Conservation (phyloP, 2,113 vertebrate species). For the Heloderma charlesbogerti region DNA sequence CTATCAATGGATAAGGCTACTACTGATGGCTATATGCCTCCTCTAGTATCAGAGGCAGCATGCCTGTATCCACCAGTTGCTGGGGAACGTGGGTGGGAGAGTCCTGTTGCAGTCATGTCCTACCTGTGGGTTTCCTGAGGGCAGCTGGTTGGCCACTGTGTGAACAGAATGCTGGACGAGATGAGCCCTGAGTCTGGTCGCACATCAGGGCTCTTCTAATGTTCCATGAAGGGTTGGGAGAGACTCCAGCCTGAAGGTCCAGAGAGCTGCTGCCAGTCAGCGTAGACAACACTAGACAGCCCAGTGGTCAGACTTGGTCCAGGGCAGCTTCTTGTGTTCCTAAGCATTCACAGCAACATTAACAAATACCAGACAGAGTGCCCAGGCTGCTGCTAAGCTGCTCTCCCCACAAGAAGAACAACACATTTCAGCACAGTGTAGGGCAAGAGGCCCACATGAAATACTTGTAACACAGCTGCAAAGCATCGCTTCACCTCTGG, state of each 20-base stretch:
- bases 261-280: too few species aligned
- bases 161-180: neutral
- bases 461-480: neutral
- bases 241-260: too few species aligned
- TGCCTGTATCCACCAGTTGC: too few species aligned
- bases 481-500: neutral
- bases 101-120: too few species aligned
- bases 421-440: neutral
- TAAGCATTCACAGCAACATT: neutral
- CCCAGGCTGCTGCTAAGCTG: neutral
- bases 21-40: too few species aligned
- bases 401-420: neutral
- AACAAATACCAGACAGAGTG: neutral
- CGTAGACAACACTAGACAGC: too few species aligned
- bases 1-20: too few species aligned
- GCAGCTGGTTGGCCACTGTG: neutral
- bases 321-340: neutral
- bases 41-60: too few species aligned
- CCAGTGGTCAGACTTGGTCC: too few species aligned
- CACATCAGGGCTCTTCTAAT: neutral
- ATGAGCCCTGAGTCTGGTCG: neutral
- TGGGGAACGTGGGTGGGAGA: too few species aligned
- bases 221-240: neutral
- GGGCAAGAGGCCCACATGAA: too few species aligned
- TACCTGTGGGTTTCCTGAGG: too few species aligned